phyloP scores from a whole-genome alignment of 53 echinoderm and acorn worm species.

The Holothuria scabra region DNA sequence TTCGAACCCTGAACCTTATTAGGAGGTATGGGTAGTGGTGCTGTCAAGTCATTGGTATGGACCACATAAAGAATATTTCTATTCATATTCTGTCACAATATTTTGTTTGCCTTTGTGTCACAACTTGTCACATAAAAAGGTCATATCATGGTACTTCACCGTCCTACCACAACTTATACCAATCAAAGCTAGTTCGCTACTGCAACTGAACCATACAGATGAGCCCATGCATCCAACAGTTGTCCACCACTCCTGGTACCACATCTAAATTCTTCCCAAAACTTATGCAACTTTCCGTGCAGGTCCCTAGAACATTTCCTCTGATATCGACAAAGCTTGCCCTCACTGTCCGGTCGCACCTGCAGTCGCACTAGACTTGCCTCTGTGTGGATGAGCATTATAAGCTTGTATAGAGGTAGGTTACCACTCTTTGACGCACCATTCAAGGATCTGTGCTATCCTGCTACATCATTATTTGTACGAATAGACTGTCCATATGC shows the following conservation, averaged over 20 bases:
- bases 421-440: neutral
- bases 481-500: constrained; percentile 2
- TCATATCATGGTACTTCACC: too few species aligned
- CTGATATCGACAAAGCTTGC: neutral
- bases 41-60: too few species aligned
- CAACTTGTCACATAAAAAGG: too few species aligned
- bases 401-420: neutral
- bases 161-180: too few species aligned
- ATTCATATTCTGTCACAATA: too few species aligned
- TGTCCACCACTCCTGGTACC: neutral
- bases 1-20: too few species aligned
- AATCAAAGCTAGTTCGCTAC: too few species aligned
- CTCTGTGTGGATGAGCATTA: neutral
- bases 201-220: neutral
- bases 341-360: neutral
- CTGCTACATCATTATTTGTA: neutral
- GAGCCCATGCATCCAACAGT: neutral
- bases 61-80: too few species aligned
- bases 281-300: neutral
- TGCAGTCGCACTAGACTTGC: neutral
- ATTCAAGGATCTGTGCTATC: neutral
- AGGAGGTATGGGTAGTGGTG: too few species aligned
- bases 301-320: neutral
- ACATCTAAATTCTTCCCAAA: neutral
- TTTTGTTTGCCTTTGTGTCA: too few species aligned